Evolutionary conservation across 1,140 invertebrate genomes (phyloP).

Genomic region (Euglossa dilemma): DNA sequence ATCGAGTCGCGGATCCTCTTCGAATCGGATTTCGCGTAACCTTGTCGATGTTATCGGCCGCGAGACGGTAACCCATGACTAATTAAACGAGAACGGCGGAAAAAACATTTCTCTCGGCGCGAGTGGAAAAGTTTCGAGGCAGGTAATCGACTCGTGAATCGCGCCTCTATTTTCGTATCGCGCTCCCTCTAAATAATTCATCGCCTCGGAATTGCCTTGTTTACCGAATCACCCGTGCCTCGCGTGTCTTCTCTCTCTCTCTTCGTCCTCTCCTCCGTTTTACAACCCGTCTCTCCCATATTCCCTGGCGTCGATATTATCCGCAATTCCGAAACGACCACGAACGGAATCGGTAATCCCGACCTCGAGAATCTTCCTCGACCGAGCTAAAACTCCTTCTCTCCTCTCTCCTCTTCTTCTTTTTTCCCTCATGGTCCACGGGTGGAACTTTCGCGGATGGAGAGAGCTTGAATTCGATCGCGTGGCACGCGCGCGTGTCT

Average conservation of each 20-base stretch:
- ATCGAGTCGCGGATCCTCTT: conserved; percentile 54
- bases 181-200: conserved; percentile 37
- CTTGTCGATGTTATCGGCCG: conserved; percentile 64
- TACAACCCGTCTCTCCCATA: too few species aligned
- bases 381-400: too few species aligned
- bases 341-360: too few species aligned
- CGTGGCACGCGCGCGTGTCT: neutral
- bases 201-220: conserved; percentile 6
- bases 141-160: conserved; percentile 13
- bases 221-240: conserved; percentile 9
- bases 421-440: too few species aligned
- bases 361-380: too few species aligned
- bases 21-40: conserved; percentile 57
- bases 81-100: conserved; percentile 66
- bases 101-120: conserved; percentile 30
- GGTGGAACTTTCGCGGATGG: neutral
- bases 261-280: too few species aligned
- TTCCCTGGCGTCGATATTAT: too few species aligned
- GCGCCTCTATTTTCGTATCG: conserved; percentile 18
- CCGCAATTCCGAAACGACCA: too few species aligned
- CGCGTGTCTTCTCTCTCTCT: too few species aligned
- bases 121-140: conserved; percentile 42
- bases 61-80: conserved; percentile 64
- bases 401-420: too few species aligned
- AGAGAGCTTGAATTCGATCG: neutral